Conservation (phyloP, 2,888 invertebrate genomes). For the Conistra vaccinii region DNA sequence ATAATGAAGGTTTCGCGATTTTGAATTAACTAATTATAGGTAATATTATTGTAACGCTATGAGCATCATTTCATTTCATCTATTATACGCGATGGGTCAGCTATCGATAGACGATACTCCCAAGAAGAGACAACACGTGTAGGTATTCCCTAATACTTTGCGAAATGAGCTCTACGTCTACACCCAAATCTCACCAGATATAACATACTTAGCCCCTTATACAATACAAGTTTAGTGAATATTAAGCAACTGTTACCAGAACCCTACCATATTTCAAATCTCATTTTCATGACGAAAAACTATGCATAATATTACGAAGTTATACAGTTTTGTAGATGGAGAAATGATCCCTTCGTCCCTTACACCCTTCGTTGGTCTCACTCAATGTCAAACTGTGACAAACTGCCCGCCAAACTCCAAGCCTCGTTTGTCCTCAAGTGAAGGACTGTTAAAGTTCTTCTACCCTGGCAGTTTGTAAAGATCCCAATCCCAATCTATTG, state of each 20-base stretch:
- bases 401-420: conserved; percentile 41
- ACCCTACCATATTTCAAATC: conserved; percentile 10
- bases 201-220: background rate
- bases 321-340: conserved; percentile 4
- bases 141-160: conserved; percentile 5
- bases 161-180: conserved; percentile 9
- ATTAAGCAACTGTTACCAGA: conserved; percentile 15
- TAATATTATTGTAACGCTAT: background rate
- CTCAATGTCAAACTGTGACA: conserved; percentile 44
- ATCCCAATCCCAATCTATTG: background rate
- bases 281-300: conserved; percentile 23
- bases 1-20: background rate
- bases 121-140: background rate
- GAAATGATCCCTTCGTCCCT: conserved; percentile 25
- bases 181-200: background rate
- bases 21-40: background rate
- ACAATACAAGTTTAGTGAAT: conserved; percentile 16
- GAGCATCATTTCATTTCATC: conserved; percentile 14
- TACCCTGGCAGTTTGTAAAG: conserved; percentile 3
- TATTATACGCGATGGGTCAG: conserved; percentile 10
- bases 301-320: conserved; percentile 32
- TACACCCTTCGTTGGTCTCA: conserved; percentile 42
- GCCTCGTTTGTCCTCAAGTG: conserved; percentile 33
- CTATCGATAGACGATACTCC: background rate
- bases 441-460: conserved; percentile 47